Evolutionary conservation across 2,888 invertebrate species (phyloP).

Genomic region (Pterostichus niger): DNA sequence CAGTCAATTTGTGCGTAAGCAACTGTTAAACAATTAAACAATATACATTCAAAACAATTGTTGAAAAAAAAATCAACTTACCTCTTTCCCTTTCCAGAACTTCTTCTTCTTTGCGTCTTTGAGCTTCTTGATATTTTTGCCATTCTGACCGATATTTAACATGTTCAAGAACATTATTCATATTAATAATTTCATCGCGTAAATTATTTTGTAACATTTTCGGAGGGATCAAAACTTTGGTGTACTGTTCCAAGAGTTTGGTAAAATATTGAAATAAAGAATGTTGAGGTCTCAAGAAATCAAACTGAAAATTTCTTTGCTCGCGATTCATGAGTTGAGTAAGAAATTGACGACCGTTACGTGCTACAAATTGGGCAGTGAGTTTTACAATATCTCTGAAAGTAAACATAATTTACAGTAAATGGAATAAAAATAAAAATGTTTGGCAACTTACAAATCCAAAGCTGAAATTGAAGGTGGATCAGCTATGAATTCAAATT

Average conservation of each 20-base stretch:
- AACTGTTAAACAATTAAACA: constrained; percentile 76
- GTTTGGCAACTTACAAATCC: constrained; percentile 86
- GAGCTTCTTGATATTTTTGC: constrained; percentile 96
- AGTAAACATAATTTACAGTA: not conserved
- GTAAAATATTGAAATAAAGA: constrained; percentile 99
- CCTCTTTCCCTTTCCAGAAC: constrained; percentile 95
- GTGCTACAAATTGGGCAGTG: constrained; percentile 98
- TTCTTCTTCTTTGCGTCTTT: constrained; percentile 95
- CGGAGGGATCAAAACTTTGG: constrained; percentile 97
- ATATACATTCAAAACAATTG: constrained; percentile 7
- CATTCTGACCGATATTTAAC: constrained; percentile 97
- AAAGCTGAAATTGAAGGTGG: constrained; percentile 99
- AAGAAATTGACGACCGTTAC: constrained; percentile 98
- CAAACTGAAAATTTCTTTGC: constrained; percentile 98
- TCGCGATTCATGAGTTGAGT: constrained; percentile 99
- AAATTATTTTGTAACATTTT: constrained; percentile 92
- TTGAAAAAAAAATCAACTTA: constrained; percentile 74
- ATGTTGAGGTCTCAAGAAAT: constrained; percentile 98
- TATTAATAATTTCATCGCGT: constrained; percentile 86
- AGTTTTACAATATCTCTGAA: constrained; percentile 95
- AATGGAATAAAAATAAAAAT: constrained; percentile 46
- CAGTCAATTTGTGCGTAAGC: constrained; percentile 99
- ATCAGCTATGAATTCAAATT: constrained; percentile 97
- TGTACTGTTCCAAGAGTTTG: constrained; percentile 98
- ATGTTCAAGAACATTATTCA: constrained; percentile 87